phyloP scores from a whole-genome alignment of 2,113 vertebrate genomes.

The Lonchura striata region DNA sequence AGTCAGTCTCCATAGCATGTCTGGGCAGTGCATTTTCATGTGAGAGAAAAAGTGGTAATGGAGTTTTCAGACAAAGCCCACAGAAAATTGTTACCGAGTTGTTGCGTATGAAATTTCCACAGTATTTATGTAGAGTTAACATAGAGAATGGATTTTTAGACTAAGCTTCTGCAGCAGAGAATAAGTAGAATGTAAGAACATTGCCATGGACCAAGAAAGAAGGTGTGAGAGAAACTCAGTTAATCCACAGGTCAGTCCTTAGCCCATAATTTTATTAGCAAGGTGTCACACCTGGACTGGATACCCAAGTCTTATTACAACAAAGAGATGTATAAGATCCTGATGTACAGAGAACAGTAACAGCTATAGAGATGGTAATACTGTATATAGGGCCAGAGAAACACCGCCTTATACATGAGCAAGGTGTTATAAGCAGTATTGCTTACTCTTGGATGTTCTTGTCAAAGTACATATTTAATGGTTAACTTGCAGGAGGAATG shows the following conservation, averaged over 20 bases:
- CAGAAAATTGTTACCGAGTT: not conserved
- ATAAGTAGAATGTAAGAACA: not conserved
- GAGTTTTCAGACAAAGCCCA: not conserved
- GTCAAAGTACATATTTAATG: not conserved
- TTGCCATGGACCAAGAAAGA: not conserved
- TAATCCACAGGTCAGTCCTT: not conserved
- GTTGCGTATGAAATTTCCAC: not conserved
- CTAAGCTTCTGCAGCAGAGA: not conserved
- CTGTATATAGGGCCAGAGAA: not conserved
- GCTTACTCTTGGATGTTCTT: not conserved
- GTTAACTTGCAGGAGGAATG: rapidly evolving
- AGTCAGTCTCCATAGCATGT: not conserved
- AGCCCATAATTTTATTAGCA: not conserved
- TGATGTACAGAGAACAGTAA: not conserved
- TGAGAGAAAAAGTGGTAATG: not conserved
- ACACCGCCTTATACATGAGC: not conserved
- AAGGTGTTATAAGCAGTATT: not conserved
- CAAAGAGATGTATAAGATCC: not conserved
- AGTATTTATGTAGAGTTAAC: not conserved
- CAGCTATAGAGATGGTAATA: not conserved
- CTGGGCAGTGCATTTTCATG: not conserved
- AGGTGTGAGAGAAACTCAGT: not conserved
- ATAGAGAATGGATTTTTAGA: not conserved
- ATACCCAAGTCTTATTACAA: not conserved
- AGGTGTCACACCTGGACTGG: not conserved